Evolutionary conservation across 2,888 invertebrate species (phyloP).

Genomic region (Lasioglossum vierecki): DNA sequence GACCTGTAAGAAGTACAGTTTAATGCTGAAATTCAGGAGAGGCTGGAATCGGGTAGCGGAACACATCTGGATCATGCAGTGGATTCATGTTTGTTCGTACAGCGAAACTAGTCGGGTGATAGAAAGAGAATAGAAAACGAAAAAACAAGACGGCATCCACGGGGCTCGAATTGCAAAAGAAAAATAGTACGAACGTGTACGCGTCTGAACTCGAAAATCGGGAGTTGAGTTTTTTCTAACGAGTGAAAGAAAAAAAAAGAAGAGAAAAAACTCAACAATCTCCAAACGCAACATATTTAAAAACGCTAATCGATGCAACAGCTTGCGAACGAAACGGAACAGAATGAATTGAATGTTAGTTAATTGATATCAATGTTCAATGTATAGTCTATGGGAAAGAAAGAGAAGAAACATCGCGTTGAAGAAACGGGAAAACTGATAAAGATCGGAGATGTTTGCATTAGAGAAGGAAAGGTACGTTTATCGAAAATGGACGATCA

Average conservation of each 20-base stretch:
- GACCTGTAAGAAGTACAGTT: conserved; percentile 83
- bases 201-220: background rate
- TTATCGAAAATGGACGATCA: conserved; percentile 48
- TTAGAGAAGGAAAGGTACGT: conserved; percentile 57
- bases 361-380: conserved; percentile 5
- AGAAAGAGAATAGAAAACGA: background rate
- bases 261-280: background rate
- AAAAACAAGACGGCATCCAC: background rate
- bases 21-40: conserved; percentile 64
- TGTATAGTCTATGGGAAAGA: conserved; percentile 18
- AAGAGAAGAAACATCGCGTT: conserved; percentile 14
- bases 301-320: conserved; percentile 26
- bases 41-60: conserved; percentile 15
- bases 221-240: background rate
- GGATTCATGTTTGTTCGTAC: conserved; percentile 22
- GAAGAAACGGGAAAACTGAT: conserved; percentile 23
- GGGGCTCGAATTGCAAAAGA: background rate
- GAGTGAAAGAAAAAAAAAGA: background rate
- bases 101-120: conserved; percentile 7
- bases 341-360: background rate
- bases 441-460: conserved; percentile 31
- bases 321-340: conserved; percentile 3
- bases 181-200: background rate
- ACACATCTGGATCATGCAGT: conserved; percentile 48
- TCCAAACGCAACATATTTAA: conserved; percentile 21